A percentile compares a stretch with the other conserved stretches of the same genome.
Evolutionary conservation across 2,888 invertebrate genomes (phyloP).

Genomic region (Mechanitis mazaeus): DNA sequence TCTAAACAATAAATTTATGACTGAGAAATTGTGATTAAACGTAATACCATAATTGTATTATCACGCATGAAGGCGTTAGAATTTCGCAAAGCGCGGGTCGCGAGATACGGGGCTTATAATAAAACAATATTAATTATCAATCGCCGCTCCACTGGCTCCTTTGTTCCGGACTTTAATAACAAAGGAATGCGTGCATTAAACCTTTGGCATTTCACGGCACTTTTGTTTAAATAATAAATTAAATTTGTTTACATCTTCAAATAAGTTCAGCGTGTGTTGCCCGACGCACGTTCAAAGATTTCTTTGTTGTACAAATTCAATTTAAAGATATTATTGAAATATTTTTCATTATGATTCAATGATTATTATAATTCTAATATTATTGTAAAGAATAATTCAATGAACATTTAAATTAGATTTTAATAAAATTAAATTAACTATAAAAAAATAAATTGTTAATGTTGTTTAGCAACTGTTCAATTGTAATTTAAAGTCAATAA

Average conservation of each 20-base stretch:
- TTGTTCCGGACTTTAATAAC: conserved; percentile 57
- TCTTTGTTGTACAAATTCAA: conserved; percentile 16
- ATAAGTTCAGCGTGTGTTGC: conserved; percentile 32
- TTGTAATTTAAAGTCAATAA: background rate
- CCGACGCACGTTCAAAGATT: conserved; percentile 13
- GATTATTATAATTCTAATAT: background rate
- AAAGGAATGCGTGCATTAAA: conserved; percentile 63
- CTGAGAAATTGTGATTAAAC: conserved; percentile 42
- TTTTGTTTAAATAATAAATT: conserved; percentile 68
- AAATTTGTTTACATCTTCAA: conserved; percentile 52
- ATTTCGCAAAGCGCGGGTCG: conserved; percentile 42
- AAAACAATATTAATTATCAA: conserved; percentile 69
- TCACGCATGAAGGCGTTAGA: conserved; percentile 48
- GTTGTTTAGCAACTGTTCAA: no score
- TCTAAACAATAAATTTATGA: conserved; percentile 17
- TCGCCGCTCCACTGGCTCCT: conserved; percentile 46
- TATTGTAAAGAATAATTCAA: background rate
- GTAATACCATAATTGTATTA: conserved; percentile 56
- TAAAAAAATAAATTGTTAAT: no score
- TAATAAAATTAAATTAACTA: no score
- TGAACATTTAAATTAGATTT: no score
- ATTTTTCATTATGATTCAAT: background rate
- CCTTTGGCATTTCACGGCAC: conserved; percentile 54
- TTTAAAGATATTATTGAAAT: conserved; percentile 14
- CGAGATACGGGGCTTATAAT: conserved; percentile 63